A percentile compares a stretch with the other conserved stretches of the same genome.
phyloP scores from a whole-genome alignment of 2,888 invertebrate species.

The Himalopsyche tibetana region DNA sequence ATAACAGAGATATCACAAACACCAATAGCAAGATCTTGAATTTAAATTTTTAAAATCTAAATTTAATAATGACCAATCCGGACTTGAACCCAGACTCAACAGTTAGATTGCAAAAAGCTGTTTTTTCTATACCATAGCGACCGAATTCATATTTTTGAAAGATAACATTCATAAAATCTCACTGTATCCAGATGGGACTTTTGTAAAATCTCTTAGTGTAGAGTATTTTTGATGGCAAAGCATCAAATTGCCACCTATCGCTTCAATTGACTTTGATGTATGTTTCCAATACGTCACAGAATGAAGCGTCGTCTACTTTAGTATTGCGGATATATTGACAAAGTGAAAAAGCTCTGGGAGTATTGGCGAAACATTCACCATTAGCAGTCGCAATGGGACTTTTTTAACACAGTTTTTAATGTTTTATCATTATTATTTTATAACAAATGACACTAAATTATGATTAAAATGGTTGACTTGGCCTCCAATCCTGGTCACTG shows the following conservation, averaged over 20 bases:
- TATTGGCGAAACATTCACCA: background rate
- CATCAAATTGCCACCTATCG: constrained; percentile 26
- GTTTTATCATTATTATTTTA: background rate
- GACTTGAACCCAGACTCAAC: too few relatives aligned
- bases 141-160: too few relatives aligned
- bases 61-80: too few relatives aligned
- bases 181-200: background rate
- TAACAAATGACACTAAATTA: too few relatives aligned
- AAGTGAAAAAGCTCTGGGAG: background rate
- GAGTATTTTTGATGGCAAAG: background rate
- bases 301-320: background rate
- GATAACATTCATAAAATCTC: too few relatives aligned
- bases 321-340: background rate
- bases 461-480: too few relatives aligned
- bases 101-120: too few relatives aligned
- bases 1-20: too few relatives aligned
- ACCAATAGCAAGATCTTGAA: too few relatives aligned
- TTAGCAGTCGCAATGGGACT: background rate
- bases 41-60: too few relatives aligned
- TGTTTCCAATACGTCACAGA: constrained; percentile 12
- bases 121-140: too few relatives aligned
- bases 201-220: background rate
- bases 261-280: constrained; percentile 22
- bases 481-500: too few relatives aligned
- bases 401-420: background rate